Conservation (phyloP, 92 coral and sea anemone genomes). For the Scolanthus callimorphus region DNA sequence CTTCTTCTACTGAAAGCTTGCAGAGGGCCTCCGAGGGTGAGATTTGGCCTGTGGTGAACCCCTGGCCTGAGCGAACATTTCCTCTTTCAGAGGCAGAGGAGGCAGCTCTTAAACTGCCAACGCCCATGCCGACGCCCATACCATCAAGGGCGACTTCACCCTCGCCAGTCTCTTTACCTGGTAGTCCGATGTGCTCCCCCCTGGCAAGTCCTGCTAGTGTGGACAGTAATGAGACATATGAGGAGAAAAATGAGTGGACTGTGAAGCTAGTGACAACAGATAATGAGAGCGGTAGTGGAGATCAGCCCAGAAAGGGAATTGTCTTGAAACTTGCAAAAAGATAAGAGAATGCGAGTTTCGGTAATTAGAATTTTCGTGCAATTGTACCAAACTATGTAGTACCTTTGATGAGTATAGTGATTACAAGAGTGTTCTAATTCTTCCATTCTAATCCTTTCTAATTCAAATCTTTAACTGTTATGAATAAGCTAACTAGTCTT, state of each 20-base stretch:
- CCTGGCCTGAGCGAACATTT: constrained; percentile 79
- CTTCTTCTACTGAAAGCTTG: constrained; percentile 75
- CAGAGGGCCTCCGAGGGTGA: constrained; percentile 66
- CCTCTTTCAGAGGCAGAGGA: constrained; percentile 85
- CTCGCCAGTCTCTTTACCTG: constrained; percentile 60
- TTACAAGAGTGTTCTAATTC: too few relatives aligned
- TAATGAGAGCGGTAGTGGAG: constrained; percentile 61
- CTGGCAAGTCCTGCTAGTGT: constrained; percentile 88
- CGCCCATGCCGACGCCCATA: constrained; percentile 85
- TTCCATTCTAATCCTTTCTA: too few relatives aligned
- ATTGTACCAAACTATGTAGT: background rate
- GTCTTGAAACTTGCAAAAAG: constrained; percentile 95
- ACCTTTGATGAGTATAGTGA: background rate
- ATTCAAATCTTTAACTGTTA: too few relatives aligned
- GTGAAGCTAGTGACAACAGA: constrained; percentile 92
- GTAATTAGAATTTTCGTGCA: background rate
- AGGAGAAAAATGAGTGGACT: constrained; percentile 88
- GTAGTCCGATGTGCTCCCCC: constrained; percentile 94
- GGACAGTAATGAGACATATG: constrained; percentile 42
- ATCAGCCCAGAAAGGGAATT: constrained; percentile 92
- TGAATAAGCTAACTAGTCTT: too few relatives aligned
- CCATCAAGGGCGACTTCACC: constrained; percentile 83
- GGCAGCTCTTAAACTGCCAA: constrained; percentile 75
- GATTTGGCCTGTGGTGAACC: constrained; percentile 84
- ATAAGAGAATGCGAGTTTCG: constrained; percentile 22